Conservation (phyloP, 2,113 vertebrate genomes). For the Benitochromis conjunctus region DNA sequence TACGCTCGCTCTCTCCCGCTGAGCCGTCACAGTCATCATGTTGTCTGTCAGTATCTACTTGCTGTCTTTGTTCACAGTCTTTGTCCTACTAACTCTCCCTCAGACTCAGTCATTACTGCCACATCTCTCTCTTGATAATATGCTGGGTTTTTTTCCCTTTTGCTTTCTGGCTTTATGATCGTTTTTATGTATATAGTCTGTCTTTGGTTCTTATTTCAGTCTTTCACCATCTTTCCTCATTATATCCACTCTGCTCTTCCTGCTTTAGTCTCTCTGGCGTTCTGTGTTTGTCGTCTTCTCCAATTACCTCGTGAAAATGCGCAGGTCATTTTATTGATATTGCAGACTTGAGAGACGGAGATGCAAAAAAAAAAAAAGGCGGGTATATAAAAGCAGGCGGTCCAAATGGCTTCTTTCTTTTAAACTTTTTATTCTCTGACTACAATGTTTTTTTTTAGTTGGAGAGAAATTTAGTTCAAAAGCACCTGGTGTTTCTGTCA, state of each 20-base stretch:
- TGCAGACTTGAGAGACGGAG: constrained; percentile 27
- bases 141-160: neutral
- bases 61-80: neutral
- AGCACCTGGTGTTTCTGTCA: constrained; percentile 42
- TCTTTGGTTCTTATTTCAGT: neutral
- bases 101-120: constrained; percentile 11
- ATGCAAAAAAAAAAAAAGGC: neutral
- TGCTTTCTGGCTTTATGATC: neutral
- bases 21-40: constrained; percentile 1
- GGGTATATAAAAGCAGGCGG: constrained; percentile 29
- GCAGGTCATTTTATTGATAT: constrained; percentile 51
- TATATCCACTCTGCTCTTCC: neutral
- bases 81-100: neutral
- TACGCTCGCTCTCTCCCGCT: neutral
- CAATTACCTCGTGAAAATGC: constrained; percentile 56
- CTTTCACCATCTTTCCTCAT: neutral
- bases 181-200: neutral
- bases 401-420: constrained; percentile 17
- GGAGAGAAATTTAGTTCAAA: constrained; percentile 26
- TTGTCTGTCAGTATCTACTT: neutral
- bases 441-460: constrained; percentile 4
- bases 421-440: neutral
- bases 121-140: neutral
- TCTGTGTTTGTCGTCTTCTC: constrained; percentile 30
- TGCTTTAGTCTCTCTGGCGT: constrained; percentile 14